These are phyloP conservation scores for Cephus runcator DNA, from an alignment of 2,888 invertebrate species.

Conservation along the genomic window DNA sequence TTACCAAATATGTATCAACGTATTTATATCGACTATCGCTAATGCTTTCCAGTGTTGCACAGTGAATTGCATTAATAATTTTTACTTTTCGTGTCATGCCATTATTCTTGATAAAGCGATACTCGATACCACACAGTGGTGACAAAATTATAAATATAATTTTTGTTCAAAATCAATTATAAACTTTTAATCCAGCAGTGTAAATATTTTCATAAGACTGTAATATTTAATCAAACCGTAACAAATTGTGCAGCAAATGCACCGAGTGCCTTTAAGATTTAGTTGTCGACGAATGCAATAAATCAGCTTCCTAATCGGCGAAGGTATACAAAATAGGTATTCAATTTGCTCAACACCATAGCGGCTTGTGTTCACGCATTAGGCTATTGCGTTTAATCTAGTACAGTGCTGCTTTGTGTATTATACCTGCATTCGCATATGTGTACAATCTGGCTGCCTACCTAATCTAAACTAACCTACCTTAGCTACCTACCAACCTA, in stretches of 20 bases:
- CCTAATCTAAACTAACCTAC: neutral
- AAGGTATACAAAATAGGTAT: slow-evolving; percentile 25
- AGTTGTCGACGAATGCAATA: slow-evolving; percentile 4
- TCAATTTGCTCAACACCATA: slow-evolving; percentile 18
- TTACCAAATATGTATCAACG: neutral
- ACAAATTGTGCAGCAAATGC: neutral
- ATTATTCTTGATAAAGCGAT: neutral
- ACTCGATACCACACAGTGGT: neutral
- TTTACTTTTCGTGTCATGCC: neutral
- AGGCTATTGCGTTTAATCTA: neutral
- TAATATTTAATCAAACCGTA: neutral
- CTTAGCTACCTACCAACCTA: neutral
- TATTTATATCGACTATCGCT: neutral
- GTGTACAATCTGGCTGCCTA: neutral
- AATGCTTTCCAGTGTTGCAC: neutral
- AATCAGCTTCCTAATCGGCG: slow-evolving; percentile 26
- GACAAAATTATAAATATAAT: neutral
- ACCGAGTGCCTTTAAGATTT: neutral
- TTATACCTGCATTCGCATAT: neutral
- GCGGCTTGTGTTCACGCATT: neutral
- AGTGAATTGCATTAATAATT: neutral
- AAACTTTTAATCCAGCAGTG: neutral
- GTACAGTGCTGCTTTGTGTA: neutral
- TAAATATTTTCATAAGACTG: neutral
- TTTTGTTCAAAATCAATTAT: neutral